phyloP scores from a whole-genome alignment of 2,888 invertebrate species.

The Lingula anatina region DNA sequence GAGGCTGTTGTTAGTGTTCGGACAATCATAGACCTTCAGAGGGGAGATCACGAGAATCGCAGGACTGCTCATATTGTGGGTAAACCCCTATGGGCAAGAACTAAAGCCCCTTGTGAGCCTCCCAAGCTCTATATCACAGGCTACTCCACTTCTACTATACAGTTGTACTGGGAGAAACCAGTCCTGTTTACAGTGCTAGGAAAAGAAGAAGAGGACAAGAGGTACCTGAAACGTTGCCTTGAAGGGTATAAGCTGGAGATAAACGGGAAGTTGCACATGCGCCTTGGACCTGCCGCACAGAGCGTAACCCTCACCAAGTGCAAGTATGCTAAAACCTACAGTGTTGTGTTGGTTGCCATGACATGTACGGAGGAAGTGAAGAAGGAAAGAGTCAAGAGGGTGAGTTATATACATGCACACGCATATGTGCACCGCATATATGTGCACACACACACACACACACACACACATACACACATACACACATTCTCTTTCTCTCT shows the following conservation, averaged over 20 bases:
- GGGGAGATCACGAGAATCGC: slow-evolving; percentile 37
- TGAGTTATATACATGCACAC: too few species aligned
- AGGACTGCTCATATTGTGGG: slow-evolving; percentile 47
- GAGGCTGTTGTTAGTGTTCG: slow-evolving; percentile 51
- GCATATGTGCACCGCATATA: too few species aligned
- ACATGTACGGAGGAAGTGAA: slow-evolving; percentile 47
- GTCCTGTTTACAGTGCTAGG: slow-evolving; percentile 39
- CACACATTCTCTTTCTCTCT: too few species aligned
- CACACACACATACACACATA: too few species aligned
- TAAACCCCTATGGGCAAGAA: slow-evolving; percentile 40
- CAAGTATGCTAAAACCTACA: slow-evolving; percentile 46
- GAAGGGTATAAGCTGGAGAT: slow-evolving; percentile 48
- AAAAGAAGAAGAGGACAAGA: slow-evolving; percentile 36
- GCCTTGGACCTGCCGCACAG: slow-evolving; percentile 42
- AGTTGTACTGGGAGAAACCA: slow-evolving; percentile 52
- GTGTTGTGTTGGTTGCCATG: slow-evolving; percentile 46
- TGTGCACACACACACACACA: too few species aligned
- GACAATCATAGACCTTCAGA: slow-evolving; percentile 29
- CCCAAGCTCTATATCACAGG: slow-evolving; percentile 40
- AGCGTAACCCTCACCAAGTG: slow-evolving; percentile 51
- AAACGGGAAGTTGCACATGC: slow-evolving; percentile 48
- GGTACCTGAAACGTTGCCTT: slow-evolving; percentile 42
- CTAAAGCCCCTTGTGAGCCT: slow-evolving; percentile 47
- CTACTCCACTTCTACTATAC: slow-evolving; percentile 40
- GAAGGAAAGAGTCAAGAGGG: slow-evolving; percentile 26